Evolutionary conservation across 2,113 vertebrate species (phyloP).

Genomic region (Dermatemys mawii): DNA sequence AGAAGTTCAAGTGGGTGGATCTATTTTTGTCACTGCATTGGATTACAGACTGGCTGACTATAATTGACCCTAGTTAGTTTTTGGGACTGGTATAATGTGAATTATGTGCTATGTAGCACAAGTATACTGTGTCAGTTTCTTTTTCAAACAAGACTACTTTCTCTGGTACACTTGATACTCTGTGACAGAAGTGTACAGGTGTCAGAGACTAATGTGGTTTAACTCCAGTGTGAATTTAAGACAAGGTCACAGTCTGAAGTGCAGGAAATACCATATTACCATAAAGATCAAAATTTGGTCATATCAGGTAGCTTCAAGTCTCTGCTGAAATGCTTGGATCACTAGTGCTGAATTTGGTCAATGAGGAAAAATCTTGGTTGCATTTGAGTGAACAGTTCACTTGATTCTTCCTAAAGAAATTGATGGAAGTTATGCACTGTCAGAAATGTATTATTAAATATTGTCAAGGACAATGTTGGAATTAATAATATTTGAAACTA

Average conservation of each 20-base stretch:
- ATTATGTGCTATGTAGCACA: background rate
- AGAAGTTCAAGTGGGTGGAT: background rate
- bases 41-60: background rate
- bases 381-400: background rate
- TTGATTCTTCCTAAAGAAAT: background rate
- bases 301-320: background rate
- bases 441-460: background rate
- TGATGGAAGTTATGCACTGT: background rate
- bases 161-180: background rate
- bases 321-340: background rate
- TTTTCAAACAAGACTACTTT: background rate
- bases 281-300: background rate
- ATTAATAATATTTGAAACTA: background rate
- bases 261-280: background rate
- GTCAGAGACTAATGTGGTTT: background rate
- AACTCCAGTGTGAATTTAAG: background rate
- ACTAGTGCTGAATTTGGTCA: background rate
- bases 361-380: background rate
- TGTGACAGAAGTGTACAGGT: background rate
- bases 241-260: background rate
- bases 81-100: background rate
- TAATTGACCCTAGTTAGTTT: background rate
- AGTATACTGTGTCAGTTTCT: background rate
- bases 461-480: background rate
- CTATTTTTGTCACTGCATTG: background rate